Percentiles rank a stretch among this genome's conserved stretches.
Evolutionary conservation across 2,888 invertebrate species (phyloP).

Genomic region (Tetheella fluctuosa): DNA sequence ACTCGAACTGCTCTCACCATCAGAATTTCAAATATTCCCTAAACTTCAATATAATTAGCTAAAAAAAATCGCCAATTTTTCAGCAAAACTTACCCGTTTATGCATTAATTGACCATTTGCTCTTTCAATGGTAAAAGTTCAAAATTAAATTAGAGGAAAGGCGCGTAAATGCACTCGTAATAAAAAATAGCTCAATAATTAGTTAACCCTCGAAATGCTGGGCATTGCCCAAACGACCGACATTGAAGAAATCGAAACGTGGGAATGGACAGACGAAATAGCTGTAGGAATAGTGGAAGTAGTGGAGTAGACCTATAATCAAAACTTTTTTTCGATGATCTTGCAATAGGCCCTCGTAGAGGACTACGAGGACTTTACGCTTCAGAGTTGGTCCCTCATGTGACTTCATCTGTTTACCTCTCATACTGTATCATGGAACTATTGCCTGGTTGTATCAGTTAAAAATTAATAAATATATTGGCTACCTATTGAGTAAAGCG

Average conservation of each 20-base stretch:
- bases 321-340: slow-evolving; percentile 14
- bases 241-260: slow-evolving; percentile 51
- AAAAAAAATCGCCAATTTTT: not conserved
- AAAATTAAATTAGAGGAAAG: slow-evolving; percentile 33
- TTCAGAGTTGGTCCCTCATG: too few species aligned
- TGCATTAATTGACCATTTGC: slow-evolving; percentile 2
- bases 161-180: slow-evolving; percentile 39
- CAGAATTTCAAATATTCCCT: not conserved
- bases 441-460: too few species aligned
- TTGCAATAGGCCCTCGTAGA: too few species aligned
- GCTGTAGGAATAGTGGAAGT: slow-evolving; percentile 36
- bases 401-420: too few species aligned
- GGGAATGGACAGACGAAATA: slow-evolving; percentile 60
- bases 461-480: too few species aligned
- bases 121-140: slow-evolving; percentile 7
- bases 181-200: slow-evolving; percentile 56
- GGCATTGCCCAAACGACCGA: slow-evolving; percentile 33
- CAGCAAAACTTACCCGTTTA: not conserved
- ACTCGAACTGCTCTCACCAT: too few species aligned
- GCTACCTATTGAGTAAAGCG: too few species aligned
- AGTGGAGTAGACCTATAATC: slow-evolving; percentile 26
- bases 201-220: slow-evolving; percentile 53
- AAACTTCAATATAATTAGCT: not conserved
- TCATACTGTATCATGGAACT: too few species aligned
- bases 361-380: too few species aligned